These are phyloP conservation scores for Barnardius zonarius DNA, from an alignment of 2,113 vertebrate species.

Conservation along the genomic window DNA sequence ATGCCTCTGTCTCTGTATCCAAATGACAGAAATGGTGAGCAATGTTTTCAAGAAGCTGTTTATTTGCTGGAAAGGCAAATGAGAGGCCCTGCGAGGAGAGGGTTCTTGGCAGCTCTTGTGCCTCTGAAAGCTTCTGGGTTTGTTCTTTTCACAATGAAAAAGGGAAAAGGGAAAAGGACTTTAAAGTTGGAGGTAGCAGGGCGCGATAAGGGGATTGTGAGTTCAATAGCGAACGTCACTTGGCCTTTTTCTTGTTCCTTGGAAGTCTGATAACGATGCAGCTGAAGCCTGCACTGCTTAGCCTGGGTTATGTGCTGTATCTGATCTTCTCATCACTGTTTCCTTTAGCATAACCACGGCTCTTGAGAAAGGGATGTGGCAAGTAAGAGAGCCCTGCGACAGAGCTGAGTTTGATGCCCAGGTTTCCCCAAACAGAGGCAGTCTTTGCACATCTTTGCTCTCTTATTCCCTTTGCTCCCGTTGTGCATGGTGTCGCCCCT, in stretches of 20 bases:
- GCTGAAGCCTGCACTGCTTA: background rate
- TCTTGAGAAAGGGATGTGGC: background rate
- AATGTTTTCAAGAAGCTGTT: background rate
- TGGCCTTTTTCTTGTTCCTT: background rate
- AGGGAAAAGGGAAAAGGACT: background rate
- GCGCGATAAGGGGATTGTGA: background rate
- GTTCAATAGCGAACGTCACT: background rate
- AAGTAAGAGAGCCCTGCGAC: background rate
- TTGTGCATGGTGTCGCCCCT: background rate
- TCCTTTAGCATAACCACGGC: fast-evolving
- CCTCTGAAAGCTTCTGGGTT: background rate
- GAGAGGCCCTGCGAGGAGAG: background rate
- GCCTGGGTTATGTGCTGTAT: background rate
- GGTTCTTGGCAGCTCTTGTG: background rate
- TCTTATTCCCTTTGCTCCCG: fast-evolving
- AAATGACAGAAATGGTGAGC: conserved; percentile 11
- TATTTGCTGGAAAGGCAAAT: conserved; percentile 10
- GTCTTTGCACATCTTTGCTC: background rate
- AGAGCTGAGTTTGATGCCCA: background rate
- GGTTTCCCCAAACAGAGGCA: background rate
- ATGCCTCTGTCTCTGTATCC: background rate
- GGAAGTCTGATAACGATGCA: fast-evolving
- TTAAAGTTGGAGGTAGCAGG: background rate
- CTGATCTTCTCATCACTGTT: background rate
- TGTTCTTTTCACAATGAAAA: background rate